Evolutionary conservation across 2,888 invertebrate genomes (phyloP).

Genomic region (Myopa testacea): DNA sequence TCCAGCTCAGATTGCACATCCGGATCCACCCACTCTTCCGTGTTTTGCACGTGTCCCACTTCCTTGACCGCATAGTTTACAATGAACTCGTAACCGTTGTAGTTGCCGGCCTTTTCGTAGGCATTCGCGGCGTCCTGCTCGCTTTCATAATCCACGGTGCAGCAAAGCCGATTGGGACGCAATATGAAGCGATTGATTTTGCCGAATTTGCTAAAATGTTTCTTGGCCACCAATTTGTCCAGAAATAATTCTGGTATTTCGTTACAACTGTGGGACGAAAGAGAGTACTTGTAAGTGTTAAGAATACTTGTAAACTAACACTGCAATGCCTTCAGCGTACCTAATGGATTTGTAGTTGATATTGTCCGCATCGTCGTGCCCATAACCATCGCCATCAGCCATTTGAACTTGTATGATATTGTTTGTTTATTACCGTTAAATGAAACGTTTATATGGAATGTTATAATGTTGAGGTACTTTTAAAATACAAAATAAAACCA

Average conservation of each 20-base stretch:
- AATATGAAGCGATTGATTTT: conserved; percentile 75
- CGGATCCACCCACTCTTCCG: conserved; percentile 70
- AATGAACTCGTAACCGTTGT: conserved; percentile 74
- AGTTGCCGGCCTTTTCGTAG: conserved; percentile 73
- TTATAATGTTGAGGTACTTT: no score
- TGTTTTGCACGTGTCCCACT: conserved; percentile 64
- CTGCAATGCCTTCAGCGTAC: conserved; percentile 45
- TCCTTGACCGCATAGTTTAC: conserved; percentile 71
- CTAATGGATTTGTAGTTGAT: conserved; percentile 58
- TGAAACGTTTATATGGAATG: no score
- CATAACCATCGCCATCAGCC: conserved; percentile 47
- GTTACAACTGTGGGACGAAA: conserved; percentile 70
- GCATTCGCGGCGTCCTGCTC: conserved; percentile 73
- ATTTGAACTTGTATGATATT: conserved; percentile 25
- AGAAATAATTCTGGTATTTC: conserved; percentile 76
- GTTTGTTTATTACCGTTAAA: neutral
- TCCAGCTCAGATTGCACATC: conserved; percentile 79
- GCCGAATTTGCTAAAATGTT: conserved; percentile 80
- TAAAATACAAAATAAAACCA: no score
- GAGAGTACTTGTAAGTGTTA: neutral
- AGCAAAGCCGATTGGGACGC: conserved; percentile 74
- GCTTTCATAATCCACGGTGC: conserved; percentile 78
- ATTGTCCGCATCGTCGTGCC: conserved; percentile 45
- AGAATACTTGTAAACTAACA: neutral
- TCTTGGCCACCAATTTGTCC: conserved; percentile 73